Conservation (phyloP, 2,888 invertebrate species). For the Athalia circularis region DNA sequence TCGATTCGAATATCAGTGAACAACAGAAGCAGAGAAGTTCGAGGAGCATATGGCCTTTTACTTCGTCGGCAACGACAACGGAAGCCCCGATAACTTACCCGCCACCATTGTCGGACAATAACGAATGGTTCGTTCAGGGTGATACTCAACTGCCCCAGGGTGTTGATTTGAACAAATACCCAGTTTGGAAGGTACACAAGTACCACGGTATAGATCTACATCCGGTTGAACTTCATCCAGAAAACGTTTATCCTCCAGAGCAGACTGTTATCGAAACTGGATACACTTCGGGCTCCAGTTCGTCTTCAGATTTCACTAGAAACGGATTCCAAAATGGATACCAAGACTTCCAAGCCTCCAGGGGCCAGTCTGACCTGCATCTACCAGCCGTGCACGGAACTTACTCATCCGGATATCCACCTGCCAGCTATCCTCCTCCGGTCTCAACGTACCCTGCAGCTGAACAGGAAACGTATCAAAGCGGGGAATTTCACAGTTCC, state of each 20-base stretch:
- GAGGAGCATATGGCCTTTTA: constrained; percentile 46
- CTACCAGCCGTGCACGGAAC: background rate
- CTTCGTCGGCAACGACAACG: constrained; percentile 14
- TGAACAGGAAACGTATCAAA: constrained; percentile 14
- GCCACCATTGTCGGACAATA: background rate
- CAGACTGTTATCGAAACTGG: background rate
- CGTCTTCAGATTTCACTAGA: constrained; percentile 20
- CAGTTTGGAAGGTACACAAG: constrained; percentile 57
- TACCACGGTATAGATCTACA: constrained; percentile 55
- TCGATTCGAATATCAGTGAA: constrained; percentile 3
- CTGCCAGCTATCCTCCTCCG: background rate
- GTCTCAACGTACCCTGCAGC: background rate
- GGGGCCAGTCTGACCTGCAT: background rate
- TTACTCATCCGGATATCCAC: background rate
- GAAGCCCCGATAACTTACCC: constrained; percentile 24
- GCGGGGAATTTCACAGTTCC: constrained; percentile 39
- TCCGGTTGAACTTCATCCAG: constrained; percentile 49
- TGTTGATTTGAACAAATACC: constrained; percentile 52
- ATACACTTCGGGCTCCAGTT: constrained; percentile 28
- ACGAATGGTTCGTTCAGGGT: constrained; percentile 35
- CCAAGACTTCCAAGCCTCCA: constrained; percentile 15
- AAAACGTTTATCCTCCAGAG: constrained; percentile 29
- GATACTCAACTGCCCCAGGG: constrained; percentile 36
- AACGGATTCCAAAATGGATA: constrained; percentile 23
- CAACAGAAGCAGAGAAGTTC: constrained; percentile 11